Evolutionary conservation across 2,113 vertebrate genomes (phyloP), one percentile per base, ranked within the genome.

Genomic region (Heterochromis multidens): DNA sequence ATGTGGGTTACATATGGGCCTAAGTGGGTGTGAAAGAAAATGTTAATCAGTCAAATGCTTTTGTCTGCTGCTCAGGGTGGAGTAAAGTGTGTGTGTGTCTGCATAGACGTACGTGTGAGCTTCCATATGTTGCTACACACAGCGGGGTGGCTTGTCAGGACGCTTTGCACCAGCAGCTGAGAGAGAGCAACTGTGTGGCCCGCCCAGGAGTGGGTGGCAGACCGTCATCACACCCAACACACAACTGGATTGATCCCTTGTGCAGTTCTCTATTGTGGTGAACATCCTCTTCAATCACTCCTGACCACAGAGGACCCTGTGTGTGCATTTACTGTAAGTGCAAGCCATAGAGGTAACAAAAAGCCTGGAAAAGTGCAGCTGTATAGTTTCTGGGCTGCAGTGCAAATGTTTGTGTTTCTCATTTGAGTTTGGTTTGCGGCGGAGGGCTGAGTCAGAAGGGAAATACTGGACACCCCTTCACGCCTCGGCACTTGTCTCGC

Each of bases 391-490:
- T 81, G 79, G 77, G 82, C 79, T 60, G 31, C 63, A 62, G 81
- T 88, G 83, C 43, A 58, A 91, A 83, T 91, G 90, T 93, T 94
- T 88, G 88, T 91, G 91, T 93, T 95, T 93, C 83, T 92, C 79
- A 88, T 94, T 88, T 82, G 40, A 81, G 85, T 89, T 52, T 88
- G 89, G 87, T 92, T 92, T 92, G 83, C 1, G 57, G 93, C 14
- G 16, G 4, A 82, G 59, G 76, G 57, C 78, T 77, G 80, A 92
- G 85, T 89, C 90, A 83, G 88, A 92, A 56, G 87, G 90, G 90
- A 91, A 91, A 86, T 91, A 86, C 61, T 60, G 83, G 79, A 83
- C 59, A 65, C 77, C 83, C 29, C 14, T 57, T 56, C 17, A 31
- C 21, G 7, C 70, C 57, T 78, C 19, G 1, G 14, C 89, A 87